Conservation (phyloP, 2,797 vertebrate genomes). For the Steatocranus sp. region DNA sequence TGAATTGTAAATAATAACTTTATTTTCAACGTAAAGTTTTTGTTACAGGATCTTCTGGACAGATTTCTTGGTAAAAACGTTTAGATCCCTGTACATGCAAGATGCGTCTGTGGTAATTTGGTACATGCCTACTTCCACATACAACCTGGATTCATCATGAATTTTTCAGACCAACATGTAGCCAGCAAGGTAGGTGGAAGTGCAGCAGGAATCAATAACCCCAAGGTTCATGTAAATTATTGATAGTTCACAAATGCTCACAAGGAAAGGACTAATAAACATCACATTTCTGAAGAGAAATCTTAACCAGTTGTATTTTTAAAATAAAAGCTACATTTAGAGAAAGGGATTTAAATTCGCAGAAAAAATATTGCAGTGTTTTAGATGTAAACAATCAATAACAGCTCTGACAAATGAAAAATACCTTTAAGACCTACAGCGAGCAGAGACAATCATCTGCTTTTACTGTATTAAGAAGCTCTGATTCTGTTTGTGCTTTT, state of each 20-base stretch:
- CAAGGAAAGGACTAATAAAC: neutral
- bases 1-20: neutral
- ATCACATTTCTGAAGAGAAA: neutral
- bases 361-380: neutral
- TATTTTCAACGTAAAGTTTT: neutral
- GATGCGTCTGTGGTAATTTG: neutral
- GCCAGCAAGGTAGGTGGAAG: neutral
- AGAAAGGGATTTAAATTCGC: fast-evolving
- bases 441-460: constrained; percentile 8
- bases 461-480: constrained; percentile 31
- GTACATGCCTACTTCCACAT: neutral
- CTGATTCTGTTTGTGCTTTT: constrained; percentile 2
- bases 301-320: neutral
- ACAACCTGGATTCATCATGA: neutral
- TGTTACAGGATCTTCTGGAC: neutral
- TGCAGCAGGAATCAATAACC: neutral
- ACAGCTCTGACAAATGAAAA: neutral
- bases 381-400: neutral
- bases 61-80: fast-evolving
- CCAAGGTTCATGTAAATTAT: neutral
- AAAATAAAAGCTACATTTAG: neutral
- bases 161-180: neutral
- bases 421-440: neutral
- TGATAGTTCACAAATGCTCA: neutral
- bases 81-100: neutral